Conservation (phyloP, 2,797 vertebrate species). For the Scyliorhinus canicula region DNA sequence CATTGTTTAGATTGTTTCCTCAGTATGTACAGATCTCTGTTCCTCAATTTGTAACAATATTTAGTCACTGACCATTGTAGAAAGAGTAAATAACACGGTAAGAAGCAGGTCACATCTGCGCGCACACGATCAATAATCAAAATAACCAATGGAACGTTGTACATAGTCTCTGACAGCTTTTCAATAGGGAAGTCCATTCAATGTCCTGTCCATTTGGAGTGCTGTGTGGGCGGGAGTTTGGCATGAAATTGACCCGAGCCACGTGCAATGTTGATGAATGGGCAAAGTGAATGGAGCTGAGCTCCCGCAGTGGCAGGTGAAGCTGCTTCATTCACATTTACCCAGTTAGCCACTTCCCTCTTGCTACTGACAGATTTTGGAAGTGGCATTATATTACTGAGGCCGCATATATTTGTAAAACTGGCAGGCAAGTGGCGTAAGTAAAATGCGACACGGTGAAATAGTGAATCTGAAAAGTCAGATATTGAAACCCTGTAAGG, state of each 20-base stretch:
- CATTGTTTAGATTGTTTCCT: neutral
- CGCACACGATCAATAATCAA: neutral
- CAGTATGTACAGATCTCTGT: neutral
- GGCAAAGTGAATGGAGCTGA: neutral
- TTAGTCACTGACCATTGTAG: neutral
- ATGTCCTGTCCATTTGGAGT: neutral
- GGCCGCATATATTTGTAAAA: neutral
- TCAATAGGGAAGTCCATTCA: neutral
- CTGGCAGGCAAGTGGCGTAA: neutral
- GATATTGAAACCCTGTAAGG: neutral
- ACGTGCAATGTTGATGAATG: neutral
- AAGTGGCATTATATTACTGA: neutral
- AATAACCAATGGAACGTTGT: neutral
- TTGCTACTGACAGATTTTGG: neutral
- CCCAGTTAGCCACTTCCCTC: neutral
- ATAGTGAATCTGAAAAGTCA: neutral
- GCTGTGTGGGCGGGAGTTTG: neutral
- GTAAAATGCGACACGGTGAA: neutral
- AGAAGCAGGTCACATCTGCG: neutral
- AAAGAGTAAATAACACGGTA: neutral
- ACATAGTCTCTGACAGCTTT: neutral
- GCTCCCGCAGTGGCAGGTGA: neutral
- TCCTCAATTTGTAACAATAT: neutral
- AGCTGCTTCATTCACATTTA: neutral
- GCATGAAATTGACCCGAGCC: neutral